Evolutionary conservation across 2,888 invertebrate species (phyloP).

Genomic region (Hydrotaea cyrtoneurina): DNA sequence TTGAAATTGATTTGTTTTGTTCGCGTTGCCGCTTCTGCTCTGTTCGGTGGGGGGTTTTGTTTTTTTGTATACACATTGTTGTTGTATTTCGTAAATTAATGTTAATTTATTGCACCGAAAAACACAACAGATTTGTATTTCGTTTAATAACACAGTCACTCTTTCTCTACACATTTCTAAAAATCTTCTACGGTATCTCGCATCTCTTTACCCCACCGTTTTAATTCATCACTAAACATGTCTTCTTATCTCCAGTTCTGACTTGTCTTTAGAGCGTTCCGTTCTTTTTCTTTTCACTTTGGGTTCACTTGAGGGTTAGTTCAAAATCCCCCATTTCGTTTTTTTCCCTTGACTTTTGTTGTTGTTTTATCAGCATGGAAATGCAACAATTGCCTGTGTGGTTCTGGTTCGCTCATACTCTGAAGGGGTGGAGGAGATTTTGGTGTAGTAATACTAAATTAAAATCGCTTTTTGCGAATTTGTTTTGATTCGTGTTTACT

Average conservation of each 20-base stretch:
- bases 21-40: no score
- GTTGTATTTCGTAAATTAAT: background rate
- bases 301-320: background rate
- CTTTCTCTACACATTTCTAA: background rate
- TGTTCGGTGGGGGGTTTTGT: no score
- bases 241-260: background rate
- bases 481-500: constrained; percentile 25
- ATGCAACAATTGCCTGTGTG: constrained; percentile 60
- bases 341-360: background rate
- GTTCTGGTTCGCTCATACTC: constrained; percentile 50
- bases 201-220: background rate
- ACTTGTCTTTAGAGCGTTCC: no score
- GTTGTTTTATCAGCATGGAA: constrained; percentile 26
- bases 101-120: constrained; percentile 7
- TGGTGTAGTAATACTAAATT: background rate
- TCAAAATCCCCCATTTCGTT: constrained; percentile 10
- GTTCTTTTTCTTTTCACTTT: background rate
- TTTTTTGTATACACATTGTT: background rate
- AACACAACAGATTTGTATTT: background rate
- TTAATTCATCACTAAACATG: constrained; percentile 21
- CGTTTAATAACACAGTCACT: background rate
- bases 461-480: background rate
- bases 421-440: background rate
- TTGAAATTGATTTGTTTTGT: background rate
- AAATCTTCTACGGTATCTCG: background rate